Conservation (phyloP, 2,888 invertebrate genomes). For the Agrochola litura region DNA sequence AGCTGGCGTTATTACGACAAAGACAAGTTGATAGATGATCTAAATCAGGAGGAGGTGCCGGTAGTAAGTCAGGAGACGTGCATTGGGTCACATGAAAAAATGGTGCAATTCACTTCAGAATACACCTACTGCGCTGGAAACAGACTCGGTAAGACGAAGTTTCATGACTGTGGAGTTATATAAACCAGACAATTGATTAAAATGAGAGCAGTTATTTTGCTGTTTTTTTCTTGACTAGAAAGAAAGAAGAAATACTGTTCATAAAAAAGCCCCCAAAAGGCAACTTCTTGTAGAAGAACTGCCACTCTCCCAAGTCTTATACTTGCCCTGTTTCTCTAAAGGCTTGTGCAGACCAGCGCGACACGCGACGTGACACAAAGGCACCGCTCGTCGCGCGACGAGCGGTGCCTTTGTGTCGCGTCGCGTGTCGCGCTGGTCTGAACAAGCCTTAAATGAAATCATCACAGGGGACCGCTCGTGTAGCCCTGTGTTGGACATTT, state of each 20-base stretch:
- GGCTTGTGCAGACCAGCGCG: too few species aligned
- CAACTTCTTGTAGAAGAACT: not conserved
- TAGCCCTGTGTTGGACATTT: not conserved
- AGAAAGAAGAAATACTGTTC: too few species aligned
- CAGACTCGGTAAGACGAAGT: constrained; percentile 79
- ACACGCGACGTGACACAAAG: too few species aligned
- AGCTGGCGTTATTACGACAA: constrained; percentile 34
- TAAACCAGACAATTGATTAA: not conserved
- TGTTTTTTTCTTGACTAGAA: too few species aligned
- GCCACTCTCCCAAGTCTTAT: not conserved
- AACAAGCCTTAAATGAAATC: too few species aligned
- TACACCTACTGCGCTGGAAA: constrained; percentile 89
- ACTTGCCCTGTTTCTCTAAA: not conserved
- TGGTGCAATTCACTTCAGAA: constrained; percentile 77
- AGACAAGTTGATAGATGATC: constrained; percentile 13
- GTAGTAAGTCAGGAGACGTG: constrained; percentile 30
- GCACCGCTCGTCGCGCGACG: too few species aligned
- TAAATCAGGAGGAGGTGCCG: constrained; percentile 19
- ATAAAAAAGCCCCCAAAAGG: not conserved
- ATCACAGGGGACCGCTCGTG: not conserved
- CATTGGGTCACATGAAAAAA: constrained; percentile 2
- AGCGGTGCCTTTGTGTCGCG: too few species aligned
- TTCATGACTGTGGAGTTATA: not conserved
- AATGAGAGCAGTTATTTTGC: not conserved
- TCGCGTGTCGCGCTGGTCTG: too few species aligned